Evolutionary conservation across 2,797 vertebrate species (phyloP).

Genomic region (Danio aesculapii): DNA sequence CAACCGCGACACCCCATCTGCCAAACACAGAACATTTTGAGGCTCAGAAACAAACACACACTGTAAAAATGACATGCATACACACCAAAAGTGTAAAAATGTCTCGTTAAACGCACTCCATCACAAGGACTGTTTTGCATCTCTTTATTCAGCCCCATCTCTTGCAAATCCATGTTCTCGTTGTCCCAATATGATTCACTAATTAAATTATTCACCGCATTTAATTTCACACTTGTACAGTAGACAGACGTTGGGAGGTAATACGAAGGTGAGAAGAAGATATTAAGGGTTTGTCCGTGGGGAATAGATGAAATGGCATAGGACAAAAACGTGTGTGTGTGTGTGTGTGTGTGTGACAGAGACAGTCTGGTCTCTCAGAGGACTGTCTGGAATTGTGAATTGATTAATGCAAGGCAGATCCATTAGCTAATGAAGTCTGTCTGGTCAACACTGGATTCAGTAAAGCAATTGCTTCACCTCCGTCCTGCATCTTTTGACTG

Average conservation of each 20-base stretch:
- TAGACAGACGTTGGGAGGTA: conserved; percentile 25
- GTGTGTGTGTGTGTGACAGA: conserved; percentile 7
- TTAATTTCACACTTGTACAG: conserved; percentile 47
- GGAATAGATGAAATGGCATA: conserved; percentile 36
- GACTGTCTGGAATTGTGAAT: conserved; percentile 65
- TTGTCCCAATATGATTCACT: conserved; percentile 6
- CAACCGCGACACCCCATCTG: conserved; percentile 50
- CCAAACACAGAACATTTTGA: conserved; percentile 27
- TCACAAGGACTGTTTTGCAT: not conserved
- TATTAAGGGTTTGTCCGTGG: conserved; percentile 32
- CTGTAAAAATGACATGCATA: not conserved
- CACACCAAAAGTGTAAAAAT: not conserved
- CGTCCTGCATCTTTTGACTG: conserved; percentile 31
- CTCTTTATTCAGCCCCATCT: not conserved
- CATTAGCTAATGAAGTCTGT: conserved; percentile 70
- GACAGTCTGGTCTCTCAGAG: conserved; percentile 50
- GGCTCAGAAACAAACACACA: not conserved
- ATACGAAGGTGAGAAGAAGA: conserved; percentile 45
- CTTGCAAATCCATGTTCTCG: not conserved
- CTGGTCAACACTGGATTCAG: conserved; percentile 53
- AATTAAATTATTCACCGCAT: conserved; percentile 32
- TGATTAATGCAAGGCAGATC: conserved; percentile 66
- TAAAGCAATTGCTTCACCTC: conserved; percentile 50
- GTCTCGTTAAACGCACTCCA: too few species aligned
- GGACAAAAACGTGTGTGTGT: not conserved